Conservation (phyloP, 2,888 invertebrate genomes). For the Subacronicta megacephala region DNA sequence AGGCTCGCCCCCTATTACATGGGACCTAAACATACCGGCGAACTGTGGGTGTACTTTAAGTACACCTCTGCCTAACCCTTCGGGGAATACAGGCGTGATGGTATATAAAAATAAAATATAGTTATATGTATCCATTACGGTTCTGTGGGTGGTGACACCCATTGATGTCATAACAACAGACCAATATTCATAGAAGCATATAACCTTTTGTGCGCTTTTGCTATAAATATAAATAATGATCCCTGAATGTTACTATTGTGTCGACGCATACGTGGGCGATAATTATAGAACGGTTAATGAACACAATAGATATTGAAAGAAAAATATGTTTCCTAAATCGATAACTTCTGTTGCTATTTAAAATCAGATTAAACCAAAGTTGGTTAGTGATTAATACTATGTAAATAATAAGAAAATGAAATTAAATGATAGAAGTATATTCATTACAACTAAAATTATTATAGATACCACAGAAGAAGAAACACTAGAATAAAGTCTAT, state of each 20-base stretch:
- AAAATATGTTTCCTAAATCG: constrained; percentile 4
- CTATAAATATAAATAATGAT: constrained; percentile 50
- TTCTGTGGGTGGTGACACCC: constrained; percentile 18
- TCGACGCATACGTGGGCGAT: constrained; percentile 35
- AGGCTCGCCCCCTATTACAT: too few relatives aligned
- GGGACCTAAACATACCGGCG: too few relatives aligned
- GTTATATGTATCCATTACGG: constrained; percentile 22
- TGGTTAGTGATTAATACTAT: too few relatives aligned
- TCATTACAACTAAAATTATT: too few relatives aligned
- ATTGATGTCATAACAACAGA: constrained; percentile 27
- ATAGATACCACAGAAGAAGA: too few relatives aligned
- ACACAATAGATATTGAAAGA: constrained; percentile 11
- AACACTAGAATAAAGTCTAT: too few relatives aligned
- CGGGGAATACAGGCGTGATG: too few relatives aligned
- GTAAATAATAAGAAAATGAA: too few relatives aligned
- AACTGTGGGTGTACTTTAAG: too few relatives aligned
- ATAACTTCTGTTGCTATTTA: constrained; percentile 6
- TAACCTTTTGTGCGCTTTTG: constrained; percentile 46
- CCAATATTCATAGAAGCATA: constrained; percentile 50
- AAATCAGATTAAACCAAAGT: constrained; percentile 4
- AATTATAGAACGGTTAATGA: constrained; percentile 35
- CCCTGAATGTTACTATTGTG: constrained; percentile 31
- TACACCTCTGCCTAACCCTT: too few relatives aligned
- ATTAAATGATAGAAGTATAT: background rate
- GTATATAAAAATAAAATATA: constrained; percentile 16